These are phyloP conservation scores for Phrixothrix hirtus DNA, from an alignment of 2,888 invertebrate species.

Conservation along the genomic window DNA sequence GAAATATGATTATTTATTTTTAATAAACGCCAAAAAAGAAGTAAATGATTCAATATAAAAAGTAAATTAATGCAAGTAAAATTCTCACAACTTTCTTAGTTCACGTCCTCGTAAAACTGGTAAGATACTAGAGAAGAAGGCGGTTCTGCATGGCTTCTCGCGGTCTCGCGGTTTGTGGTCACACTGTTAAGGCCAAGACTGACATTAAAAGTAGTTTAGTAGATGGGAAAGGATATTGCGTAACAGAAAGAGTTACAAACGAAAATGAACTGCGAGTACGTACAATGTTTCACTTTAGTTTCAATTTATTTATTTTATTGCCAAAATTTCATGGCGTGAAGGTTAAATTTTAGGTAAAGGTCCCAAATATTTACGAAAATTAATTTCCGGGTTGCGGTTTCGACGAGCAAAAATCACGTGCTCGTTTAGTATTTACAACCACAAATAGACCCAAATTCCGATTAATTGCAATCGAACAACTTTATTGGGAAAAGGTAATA, in stretches of 20 bases:
- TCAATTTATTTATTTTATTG: neutral
- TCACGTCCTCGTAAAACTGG: conserved; percentile 24
- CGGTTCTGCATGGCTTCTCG: conserved; percentile 25
- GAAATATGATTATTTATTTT: too few relatives aligned
- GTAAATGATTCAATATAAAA: neutral
- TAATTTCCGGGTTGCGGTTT: neutral
- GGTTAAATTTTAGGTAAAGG: neutral
- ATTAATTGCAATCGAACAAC: too few relatives aligned
- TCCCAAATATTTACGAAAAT: neutral
- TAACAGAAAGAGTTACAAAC: conserved; percentile 20
- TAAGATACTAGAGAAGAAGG: conserved; percentile 23
- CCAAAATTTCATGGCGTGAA: neutral
- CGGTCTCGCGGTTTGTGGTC: conserved; percentile 31
- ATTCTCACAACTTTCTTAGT: conserved; percentile 7
- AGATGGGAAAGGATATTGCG: conserved; percentile 28
- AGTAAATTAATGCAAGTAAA: too few relatives aligned
- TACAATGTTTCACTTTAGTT: neutral
- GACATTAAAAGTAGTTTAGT: conserved; percentile 30
- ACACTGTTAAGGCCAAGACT: conserved; percentile 31
- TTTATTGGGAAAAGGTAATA: too few relatives aligned
- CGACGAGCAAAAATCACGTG: neutral
- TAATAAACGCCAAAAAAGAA: neutral
- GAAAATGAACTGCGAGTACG: conserved; percentile 21
- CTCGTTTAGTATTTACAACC: too few relatives aligned
- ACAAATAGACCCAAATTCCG: too few relatives aligned